Evolutionary conservation across 2,888 invertebrate species (phyloP), one percentile per base, ranked within the genome.

Genomic region (Onchidella celtica): DNA sequence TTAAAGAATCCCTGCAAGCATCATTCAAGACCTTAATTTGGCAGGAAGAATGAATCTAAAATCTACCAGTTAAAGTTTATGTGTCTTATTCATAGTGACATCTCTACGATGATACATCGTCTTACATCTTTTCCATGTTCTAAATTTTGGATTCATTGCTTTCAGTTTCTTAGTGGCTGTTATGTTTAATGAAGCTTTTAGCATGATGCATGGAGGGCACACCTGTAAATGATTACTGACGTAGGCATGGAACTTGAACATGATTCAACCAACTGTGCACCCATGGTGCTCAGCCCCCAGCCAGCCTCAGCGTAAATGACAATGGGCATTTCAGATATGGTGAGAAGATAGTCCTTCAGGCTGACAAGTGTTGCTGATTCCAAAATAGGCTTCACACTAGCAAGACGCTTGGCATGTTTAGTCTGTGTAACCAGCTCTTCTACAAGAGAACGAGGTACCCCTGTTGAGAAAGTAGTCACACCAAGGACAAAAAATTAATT

Each of bases 391-490:
- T 73, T 29, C 32, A 70, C 57, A 11, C 14, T 55, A 59, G 17
- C 57, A 32, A 80, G 66, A 21, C 66, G 34, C 21, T 73, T 73
- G 24, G 27, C 57, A 40, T 80, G n/a, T 32, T 27, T 65, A 27
- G 73, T 65, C 40, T 80, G 79, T 27, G 79, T 57, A 29, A 80
- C 79, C 0, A 80, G 66, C 47, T 80, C 79, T 57, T 80, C 79
- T n/a, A 80, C 66, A 55, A 80, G 27, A 3, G 65, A 66, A 4
- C 38, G 47, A 11, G 79, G 74, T 14, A 80, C 74, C 36, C 79
- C 79, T 80, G 74, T 21, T 6, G 61, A 17, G 11, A 61, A n/a
- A 61, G n/a, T n/a, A n/a, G n/a, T n/a, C n/a, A 55, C 55, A 55
- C 55, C 55, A 55, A 55, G 55, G 11, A 6, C 21, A 24, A 61